Conservation (phyloP, 2,113 vertebrate genomes). For the Azemiops feae region DNA sequence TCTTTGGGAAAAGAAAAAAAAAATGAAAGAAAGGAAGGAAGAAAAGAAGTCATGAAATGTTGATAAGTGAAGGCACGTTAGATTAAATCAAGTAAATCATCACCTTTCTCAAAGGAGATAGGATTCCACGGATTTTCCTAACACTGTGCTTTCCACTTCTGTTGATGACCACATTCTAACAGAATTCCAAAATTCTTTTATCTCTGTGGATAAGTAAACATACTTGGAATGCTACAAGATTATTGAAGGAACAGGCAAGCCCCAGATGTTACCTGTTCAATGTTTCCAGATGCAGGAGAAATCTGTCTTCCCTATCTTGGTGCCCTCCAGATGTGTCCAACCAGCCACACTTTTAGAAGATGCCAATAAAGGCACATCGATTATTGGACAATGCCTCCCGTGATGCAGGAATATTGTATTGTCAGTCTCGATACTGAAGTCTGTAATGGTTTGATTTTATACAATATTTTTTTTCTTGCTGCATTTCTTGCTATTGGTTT, state of each 20-base stretch:
- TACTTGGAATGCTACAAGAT: background rate
- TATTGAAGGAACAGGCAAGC: background rate
- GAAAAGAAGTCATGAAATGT: constrained; percentile 13
- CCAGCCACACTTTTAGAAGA: background rate
- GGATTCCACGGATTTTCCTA: background rate
- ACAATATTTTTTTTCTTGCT: too few relatives aligned
- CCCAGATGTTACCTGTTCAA: background rate
- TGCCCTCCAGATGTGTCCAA: background rate
- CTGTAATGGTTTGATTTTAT: background rate
- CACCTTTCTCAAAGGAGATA: background rate
- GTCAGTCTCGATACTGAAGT: background rate
- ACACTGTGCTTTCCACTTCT: background rate
- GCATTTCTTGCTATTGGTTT: background rate
- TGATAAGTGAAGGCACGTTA: constrained; percentile 23
- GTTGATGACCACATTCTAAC: background rate
- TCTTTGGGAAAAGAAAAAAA: constrained; percentile 21
- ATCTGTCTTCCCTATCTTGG: background rate
- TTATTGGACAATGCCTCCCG: background rate
- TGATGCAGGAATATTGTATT: background rate
- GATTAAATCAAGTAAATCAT: background rate
- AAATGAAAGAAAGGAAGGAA: background rate
- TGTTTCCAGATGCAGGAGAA: background rate
- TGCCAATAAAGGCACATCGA: background rate
- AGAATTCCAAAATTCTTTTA: too few relatives aligned
- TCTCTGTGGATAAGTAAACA: background rate